Evolutionary conservation across 1,140 invertebrate species (phyloP).

Genomic region (Sinella curviseta): DNA sequence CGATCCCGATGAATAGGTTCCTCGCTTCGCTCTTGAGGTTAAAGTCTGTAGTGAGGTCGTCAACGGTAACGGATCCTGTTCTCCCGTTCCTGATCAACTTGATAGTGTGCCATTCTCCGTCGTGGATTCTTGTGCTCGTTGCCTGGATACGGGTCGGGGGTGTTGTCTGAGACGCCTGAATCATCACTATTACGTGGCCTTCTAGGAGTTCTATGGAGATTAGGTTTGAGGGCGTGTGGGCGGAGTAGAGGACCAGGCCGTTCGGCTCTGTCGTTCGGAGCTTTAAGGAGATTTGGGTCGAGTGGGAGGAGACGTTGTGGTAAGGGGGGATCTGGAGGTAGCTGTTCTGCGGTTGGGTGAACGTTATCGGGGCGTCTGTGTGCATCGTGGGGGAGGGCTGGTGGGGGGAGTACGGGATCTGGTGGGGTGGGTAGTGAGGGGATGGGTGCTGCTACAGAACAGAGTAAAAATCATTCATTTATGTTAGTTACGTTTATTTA

Average conservation of each 20-base stretch:
- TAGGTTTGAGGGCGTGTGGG: slow-evolving; percentile 70
- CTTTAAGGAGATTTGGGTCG: slow-evolving; percentile 55
- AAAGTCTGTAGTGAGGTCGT: slow-evolving; percentile 85
- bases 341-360: slow-evolving; percentile 34
- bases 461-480: too few relatives aligned
- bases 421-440: slow-evolving; percentile 33
- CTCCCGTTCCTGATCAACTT: slow-evolving; percentile 73
- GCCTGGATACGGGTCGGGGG: slow-evolving; percentile 68
- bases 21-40: slow-evolving; percentile 70
- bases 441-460: not conserved
- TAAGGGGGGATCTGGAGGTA: not conserved
- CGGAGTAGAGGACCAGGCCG: slow-evolving; percentile 60
- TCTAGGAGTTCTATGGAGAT: slow-evolving; percentile 92
- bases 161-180: slow-evolving; percentile 52
- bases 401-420: not conserved
- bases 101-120: slow-evolving; percentile 89
- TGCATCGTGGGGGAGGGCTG: slow-evolving; percentile 43
- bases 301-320: not conserved
- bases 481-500: too few relatives aligned
- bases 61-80: slow-evolving; percentile 84
- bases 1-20: slow-evolving; percentile 55
- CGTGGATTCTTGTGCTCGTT: slow-evolving; percentile 78
- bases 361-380: slow-evolving; percentile 54
- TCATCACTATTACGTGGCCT: slow-evolving; percentile 86
- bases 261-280: slow-evolving; percentile 58